Evolutionary conservation across 2,797 vertebrate species (phyloP).

Genomic region (Gadopsis bispinosus): DNA sequence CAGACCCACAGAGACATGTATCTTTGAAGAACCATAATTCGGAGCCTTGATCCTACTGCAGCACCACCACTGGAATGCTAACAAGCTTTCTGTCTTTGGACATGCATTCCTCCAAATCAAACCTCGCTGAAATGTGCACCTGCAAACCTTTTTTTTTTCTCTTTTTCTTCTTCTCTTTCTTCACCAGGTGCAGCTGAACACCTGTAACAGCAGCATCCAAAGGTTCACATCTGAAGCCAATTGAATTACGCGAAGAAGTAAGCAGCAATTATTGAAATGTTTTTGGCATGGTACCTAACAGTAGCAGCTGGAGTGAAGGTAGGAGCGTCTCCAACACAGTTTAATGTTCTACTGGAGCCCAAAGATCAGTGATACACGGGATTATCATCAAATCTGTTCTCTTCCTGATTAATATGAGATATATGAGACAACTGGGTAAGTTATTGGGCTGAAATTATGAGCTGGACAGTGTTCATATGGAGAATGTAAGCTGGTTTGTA

Average conservation of each 20-base stretch:
- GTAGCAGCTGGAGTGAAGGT: constrained; percentile 34
- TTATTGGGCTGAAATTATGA: constrained; percentile 1
- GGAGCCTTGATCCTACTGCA: background rate
- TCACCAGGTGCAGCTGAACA: constrained; percentile 52
- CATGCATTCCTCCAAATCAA: background rate
- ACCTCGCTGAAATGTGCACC: constrained; percentile 19
- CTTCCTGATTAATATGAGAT: background rate
- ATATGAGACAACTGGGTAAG: background rate
- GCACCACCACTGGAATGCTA: background rate
- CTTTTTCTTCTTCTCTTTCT: background rate
- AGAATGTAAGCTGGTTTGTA: background rate
- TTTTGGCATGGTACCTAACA: constrained; percentile 24
- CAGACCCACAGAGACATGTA: background rate
- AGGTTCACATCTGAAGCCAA: constrained; percentile 44
- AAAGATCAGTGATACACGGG: background rate
- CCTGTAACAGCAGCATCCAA: constrained; percentile 42
- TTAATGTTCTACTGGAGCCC: background rate
- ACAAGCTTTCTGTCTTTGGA: background rate
- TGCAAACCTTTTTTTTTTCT: background rate
- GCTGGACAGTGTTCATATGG: background rate
- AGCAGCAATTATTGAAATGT: constrained; percentile 33
- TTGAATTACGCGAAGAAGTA: constrained; percentile 53
- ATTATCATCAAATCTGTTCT: constrained; percentile 4
- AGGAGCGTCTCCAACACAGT: background rate
- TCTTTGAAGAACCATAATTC: background rate